Base-by-base conservation (phyloP, 2,888 invertebrate species). In the Cantharis lateralis region DNA sequence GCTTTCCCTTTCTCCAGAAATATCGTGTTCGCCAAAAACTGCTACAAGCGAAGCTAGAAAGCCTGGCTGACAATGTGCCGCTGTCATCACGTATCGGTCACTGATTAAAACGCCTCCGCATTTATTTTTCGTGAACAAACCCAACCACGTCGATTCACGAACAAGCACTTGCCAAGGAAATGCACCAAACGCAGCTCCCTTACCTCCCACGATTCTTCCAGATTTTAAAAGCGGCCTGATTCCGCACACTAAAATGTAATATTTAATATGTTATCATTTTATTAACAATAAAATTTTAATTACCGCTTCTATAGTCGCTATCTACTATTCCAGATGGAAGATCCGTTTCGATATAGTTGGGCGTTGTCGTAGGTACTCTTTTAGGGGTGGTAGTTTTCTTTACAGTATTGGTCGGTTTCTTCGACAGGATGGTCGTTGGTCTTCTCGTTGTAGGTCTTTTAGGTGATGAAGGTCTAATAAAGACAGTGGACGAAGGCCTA, bases 141-240 rank as follows among this genome's bases (percentile, higher is more conserved):
- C 97, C 64, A 97, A 89, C 97, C 97, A 97, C 0, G 97, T 97
- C 1, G 96, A 95, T 88, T 97, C 97, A 61, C 96, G 91, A 0
- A 97, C 96, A 24, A 97, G 89, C 0, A 96, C 97, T 85, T 97
- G 97, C 97, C 97, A 97, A 0, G 97, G 97, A 92, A 95, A 97
- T 84, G 94, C 94, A 2, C 97, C 97, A 84, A 96, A 96, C 4
- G 91, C 91, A 0, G 96, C 93, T 74, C 94, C 94, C 88, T 95
- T 96, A 2, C 97, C 97, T 71, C 97, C 97, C 3, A 97, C 97
- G 80, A 97, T 96, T 81, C 96, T 91, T 0, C 94, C 96, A 0
- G 92, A 90, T 85, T 94, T 95, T 71, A 93, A 89, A 76, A 96
- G 89, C 3, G 96, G 96, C 77, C 96, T 91, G 63, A 96, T 92